Evolutionary conservation across 2,888 invertebrate species (phyloP), one percentile per base, ranked within the genome.

Genomic region (Heteropelma amictum): DNA sequence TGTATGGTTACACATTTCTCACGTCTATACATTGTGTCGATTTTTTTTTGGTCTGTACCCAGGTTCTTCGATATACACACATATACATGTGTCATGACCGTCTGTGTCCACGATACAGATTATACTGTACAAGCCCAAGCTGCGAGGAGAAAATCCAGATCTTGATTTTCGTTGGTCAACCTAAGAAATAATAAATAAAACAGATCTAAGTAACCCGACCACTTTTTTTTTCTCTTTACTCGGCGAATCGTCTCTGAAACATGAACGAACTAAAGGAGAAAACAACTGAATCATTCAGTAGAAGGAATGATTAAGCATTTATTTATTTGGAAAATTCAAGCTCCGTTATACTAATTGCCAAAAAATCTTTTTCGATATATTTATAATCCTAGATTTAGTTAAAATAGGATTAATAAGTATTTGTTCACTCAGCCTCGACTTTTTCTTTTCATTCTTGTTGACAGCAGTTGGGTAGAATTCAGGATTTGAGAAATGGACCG

Each of bases 111-210:
- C 38, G 68, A 64, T 70, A 69, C 65, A 76, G 69, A 69, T 30
- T 64, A 64, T 72, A 21, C 45, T 70, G 73, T 69, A 73, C 54
- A 73, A 69, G 60, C 23, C 47, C 54, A 60, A 64, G 49, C 69
- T 61, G 72, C 12, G 10, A 67, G 21, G 28, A 58, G 51, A 67
- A 42, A 75, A 71, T 38, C 49, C 65, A 60, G 60, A 61, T 67
- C 64, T 67, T 38, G 65, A 75, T 61, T 71, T 75, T 21, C 71
- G 64, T 14, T 54, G 58, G 40, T 53, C 60, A 53, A 65, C 26
- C 65, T 53, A n/a, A n/a, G 70, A 45, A 73, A 72, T 51, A 69
- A 60, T 70, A 73, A 61, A 68, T 61, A 73, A 67, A 45, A 40
- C 19, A 53, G 54, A 35, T 12, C 58, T 42, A n/a, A n/a, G n/a